A percentile compares a stretch with the other conserved stretches of the same genome.
Evolutionary conservation across 1,140 invertebrate genomes (phyloP).

Genomic region (Teleogryllus occipitalis): DNA sequence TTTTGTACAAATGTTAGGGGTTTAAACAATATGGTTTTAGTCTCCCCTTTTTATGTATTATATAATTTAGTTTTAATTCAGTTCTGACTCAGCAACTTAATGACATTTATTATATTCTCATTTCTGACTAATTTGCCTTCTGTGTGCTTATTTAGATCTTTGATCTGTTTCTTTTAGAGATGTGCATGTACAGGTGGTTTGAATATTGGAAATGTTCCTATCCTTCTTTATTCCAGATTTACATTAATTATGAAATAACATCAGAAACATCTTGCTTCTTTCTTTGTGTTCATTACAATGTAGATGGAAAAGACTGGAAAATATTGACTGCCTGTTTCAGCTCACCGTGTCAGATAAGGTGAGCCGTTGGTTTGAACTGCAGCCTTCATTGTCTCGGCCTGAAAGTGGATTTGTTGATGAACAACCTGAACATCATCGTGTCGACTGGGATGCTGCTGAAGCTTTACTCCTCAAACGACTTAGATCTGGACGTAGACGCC

Average conservation of each 20-base stretch:
- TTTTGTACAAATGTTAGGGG: too few relatives aligned
- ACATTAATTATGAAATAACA: neutral
- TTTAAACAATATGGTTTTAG: too few relatives aligned
- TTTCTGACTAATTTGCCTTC: too few relatives aligned
- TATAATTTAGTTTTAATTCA: too few relatives aligned
- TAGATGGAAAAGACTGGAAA: neutral
- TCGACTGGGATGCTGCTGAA: neutral
- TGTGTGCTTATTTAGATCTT: too few relatives aligned
- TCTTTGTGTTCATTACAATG: neutral
- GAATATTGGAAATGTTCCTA: neutral
- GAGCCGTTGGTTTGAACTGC: constrained; percentile 60
- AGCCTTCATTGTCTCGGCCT: constrained; percentile 53
- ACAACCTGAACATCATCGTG: neutral
- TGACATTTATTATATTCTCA: too few relatives aligned
- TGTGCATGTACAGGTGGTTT: too few relatives aligned
- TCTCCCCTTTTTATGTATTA: too few relatives aligned
- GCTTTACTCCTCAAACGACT: constrained; percentile 33
- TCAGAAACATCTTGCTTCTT: neutral
- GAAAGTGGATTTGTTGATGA: constrained; percentile 64
- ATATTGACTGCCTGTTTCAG: constrained; percentile 32
- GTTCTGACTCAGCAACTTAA: too few relatives aligned
- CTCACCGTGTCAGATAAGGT: constrained; percentile 61
- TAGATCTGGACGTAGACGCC: constrained; percentile 37
- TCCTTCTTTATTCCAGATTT: neutral
- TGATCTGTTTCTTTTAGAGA: too few relatives aligned